These are phyloP conservation scores for Numenius arquata DNA, from an alignment of 2,113 vertebrate species.

Conservation along the genomic window DNA sequence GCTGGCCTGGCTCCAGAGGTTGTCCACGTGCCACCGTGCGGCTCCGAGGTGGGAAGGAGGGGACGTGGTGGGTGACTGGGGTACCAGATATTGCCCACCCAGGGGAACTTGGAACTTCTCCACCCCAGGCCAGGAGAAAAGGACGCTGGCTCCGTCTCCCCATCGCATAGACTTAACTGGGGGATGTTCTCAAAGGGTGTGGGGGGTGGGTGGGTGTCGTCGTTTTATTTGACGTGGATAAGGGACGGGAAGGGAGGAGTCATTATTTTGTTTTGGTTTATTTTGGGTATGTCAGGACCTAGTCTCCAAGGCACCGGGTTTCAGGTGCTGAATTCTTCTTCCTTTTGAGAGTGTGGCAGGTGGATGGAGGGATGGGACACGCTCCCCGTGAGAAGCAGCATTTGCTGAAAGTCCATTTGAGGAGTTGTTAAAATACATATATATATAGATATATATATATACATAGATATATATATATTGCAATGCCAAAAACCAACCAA, in stretches of 20 bases:
- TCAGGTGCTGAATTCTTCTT: slow-evolving; percentile 42
- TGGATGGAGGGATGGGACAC: background rate
- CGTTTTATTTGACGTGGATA: slow-evolving; percentile 27
- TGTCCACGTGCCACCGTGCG: background rate
- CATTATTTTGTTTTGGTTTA: background rate
- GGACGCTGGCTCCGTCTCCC: background rate
- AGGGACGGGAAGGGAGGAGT: slow-evolving; percentile 9
- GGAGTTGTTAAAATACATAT: background rate
- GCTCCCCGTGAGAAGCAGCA: background rate
- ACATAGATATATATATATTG: slow-evolving; percentile 31
- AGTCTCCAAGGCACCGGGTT: background rate
- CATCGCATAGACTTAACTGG: background rate
- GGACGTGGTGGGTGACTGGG: background rate
- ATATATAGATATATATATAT: slow-evolving; percentile 17
- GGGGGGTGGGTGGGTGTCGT: background rate
- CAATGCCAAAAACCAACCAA: slow-evolving; percentile 62
- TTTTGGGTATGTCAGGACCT: slow-evolving; percentile 13
- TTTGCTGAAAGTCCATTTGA: slow-evolving; percentile 5
- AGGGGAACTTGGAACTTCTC: background rate
- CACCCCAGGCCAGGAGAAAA: background rate
- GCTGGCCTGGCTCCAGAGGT: background rate
- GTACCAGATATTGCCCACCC: background rate
- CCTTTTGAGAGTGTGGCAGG: background rate
- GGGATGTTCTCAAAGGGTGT: background rate
- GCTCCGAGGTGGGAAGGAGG: background rate